These are phyloP conservation scores for Motacilla alba DNA, from an alignment of 2,113 vertebrate species.

Conservation along the genomic window DNA sequence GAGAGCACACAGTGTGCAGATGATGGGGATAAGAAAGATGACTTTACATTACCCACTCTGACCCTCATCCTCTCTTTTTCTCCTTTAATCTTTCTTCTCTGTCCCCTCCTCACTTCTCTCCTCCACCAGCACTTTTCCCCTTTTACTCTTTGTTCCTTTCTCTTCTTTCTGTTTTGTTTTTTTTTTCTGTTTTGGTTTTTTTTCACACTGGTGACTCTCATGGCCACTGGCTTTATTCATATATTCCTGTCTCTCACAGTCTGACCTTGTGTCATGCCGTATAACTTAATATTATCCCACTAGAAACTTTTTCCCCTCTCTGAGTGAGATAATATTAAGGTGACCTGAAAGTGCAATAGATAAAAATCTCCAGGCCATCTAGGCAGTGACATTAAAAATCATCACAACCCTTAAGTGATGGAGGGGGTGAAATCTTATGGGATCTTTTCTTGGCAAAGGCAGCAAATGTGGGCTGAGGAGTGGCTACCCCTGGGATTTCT, in stretches of 20 bases:
- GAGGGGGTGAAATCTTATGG: constrained; percentile 42
- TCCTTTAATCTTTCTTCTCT: constrained; percentile 20
- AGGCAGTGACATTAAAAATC: constrained; percentile 73
- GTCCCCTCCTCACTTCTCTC: not conserved
- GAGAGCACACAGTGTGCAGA: not conserved
- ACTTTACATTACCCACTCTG: not conserved
- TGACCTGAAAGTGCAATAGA: constrained; percentile 72
- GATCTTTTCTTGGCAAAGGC: constrained; percentile 53
- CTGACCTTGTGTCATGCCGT: constrained; percentile 70
- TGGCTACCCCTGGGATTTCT: constrained; percentile 22
- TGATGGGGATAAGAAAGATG: constrained; percentile 39
- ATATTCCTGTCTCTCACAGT: constrained; percentile 69
- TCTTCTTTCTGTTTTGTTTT: not conserved
- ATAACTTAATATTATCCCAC: constrained; percentile 73
- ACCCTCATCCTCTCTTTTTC: constrained; percentile 31
- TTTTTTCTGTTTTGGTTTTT: not conserved
- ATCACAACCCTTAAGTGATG: constrained; percentile 66
- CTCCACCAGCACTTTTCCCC: not conserved
- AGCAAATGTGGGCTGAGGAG: constrained; percentile 46
- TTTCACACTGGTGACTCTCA: constrained; percentile 43
- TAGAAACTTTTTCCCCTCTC: constrained; percentile 61
- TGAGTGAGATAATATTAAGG: constrained; percentile 69
- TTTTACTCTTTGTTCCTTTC: not conserved
- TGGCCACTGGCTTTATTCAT: constrained; percentile 74
- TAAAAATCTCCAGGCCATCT: constrained; percentile 73